Evolutionary conservation across 2,888 invertebrate genomes (phyloP), one percentile per base, ranked within the genome.

Genomic region (Rotaria magnacalcarata): DNA sequence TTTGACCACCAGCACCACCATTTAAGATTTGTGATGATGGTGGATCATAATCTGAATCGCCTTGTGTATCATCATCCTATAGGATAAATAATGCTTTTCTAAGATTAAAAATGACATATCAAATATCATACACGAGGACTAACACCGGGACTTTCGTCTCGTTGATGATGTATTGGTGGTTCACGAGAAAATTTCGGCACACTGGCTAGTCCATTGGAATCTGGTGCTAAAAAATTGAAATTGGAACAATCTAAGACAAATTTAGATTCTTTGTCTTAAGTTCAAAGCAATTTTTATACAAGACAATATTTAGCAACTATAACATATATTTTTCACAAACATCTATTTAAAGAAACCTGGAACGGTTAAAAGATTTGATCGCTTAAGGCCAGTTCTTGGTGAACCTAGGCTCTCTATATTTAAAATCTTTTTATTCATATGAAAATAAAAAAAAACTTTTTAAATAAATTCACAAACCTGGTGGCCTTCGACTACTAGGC

Each of bases 401-500:
- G 67, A 67, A 34, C 67, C 67, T 67, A 34, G 34, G 8, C 67
- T 27, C 34, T 67, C 27, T 34, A 67, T 67, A 41, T 34, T 67
- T 67, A 27, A 27, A 67, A 52, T 11, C 10, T 34, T 16, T 41
- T 3, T 34, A 24, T 56, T 56, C 21, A 8, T 56, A 56, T 21
- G 21, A 27, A 27, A 21, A 41, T 54, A 50, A 50, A 56, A 84
- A 54, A 67, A 84, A 41, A 43, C 74, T 56, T n/a, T 74, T 11
- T 7, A 80, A 43, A 34, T 34, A 19, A 11, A 47, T 19, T 27
- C 21, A 54, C 84, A 14, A 52, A 50, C 84, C 56, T 85, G 86
- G 41, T 54, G 85, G 47, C n/a, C 80, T 75, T 56, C 67, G 88
- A 16, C 89, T 89, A 52, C 91, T 86, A 19, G 91, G 90, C 47